Percentiles rank a stretch among this genome's conserved stretches.
These are phyloP conservation scores for Alces alces DNA, from an alignment of 2,113 vertebrate species.

Conservation along the genomic window DNA sequence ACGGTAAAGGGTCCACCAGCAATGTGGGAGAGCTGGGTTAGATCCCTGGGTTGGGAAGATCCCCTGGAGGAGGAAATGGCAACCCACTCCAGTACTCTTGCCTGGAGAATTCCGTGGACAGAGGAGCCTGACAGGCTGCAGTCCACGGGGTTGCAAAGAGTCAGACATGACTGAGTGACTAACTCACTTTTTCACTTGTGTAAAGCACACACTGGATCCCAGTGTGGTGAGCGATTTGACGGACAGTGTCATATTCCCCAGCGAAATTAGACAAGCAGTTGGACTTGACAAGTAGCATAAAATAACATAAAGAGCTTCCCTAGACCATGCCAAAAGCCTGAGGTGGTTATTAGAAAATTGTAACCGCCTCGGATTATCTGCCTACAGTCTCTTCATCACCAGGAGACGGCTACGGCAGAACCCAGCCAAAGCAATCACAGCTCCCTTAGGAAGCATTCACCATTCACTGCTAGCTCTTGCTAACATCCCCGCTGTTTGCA, in stretches of 20 bases:
- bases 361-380: slow-evolving; percentile 2
- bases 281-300: slow-evolving; percentile 12
- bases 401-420: not conserved
- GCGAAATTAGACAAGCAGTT: slow-evolving; percentile 19
- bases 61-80: not conserved
- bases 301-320: slow-evolving; percentile 9
- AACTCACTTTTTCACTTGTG: not conserved
- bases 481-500: not conserved
- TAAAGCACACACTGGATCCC: not conserved
- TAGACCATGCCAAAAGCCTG: slow-evolving; percentile 50
- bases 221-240: not conserved
- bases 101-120: not conserved
- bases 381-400: not conserved
- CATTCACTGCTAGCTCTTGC: not conserved
- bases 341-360: slow-evolving; percentile 55
- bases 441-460: not conserved
- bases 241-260: not conserved
- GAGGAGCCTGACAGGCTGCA: not conserved
- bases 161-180: not conserved
- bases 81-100: not conserved
- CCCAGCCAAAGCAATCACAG: slow-evolving; percentile 15
- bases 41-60: not conserved
- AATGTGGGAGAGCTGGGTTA: not conserved
- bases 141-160: not conserved
- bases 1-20: not conserved